A percentile compares a stretch with the other conserved stretches of the same genome.
phyloP scores from a whole-genome alignment of 2,113 vertebrate genomes.

The Engraulis encrasicolus region DNA sequence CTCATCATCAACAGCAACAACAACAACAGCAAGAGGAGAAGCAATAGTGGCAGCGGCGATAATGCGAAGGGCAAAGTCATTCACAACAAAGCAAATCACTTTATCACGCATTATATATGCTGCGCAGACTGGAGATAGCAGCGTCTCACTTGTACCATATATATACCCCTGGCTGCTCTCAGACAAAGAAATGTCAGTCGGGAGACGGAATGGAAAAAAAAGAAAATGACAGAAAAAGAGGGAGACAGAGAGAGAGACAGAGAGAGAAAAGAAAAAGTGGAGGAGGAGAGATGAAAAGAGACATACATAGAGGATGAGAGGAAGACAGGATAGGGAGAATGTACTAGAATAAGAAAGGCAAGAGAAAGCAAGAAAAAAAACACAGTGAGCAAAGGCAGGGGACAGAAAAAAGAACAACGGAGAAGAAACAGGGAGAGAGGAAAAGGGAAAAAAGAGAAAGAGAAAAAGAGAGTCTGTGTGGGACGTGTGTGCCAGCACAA shows the following conservation, averaged over 20 bases:
- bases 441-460: not conserved
- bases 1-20: not conserved
- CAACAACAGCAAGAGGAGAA: not conserved
- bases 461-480: not conserved
- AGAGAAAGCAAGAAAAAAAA: not conserved
- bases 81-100: conserved; percentile 3
- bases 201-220: not conserved
- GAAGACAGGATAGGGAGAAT: not conserved
- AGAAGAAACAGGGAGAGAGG: not conserved
- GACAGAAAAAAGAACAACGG: not conserved
- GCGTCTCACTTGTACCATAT: not conserved
- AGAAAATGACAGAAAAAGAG: not conserved
- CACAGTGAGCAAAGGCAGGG: not conserved
- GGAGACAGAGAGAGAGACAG: not conserved
- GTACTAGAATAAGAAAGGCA: not conserved
- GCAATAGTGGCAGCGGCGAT: not conserved
- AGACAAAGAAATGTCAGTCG: not conserved
- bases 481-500: not conserved
- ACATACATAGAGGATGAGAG: conserved; percentile 5
- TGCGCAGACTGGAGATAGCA: not conserved
- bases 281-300: conserved; percentile 2
- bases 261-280: not conserved
- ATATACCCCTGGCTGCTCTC: not conserved
- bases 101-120: not conserved
- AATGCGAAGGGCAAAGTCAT: not conserved